Evolutionary conservation across 2,888 invertebrate genomes (phyloP).

Genomic region (Lathronympha strigana): DNA sequence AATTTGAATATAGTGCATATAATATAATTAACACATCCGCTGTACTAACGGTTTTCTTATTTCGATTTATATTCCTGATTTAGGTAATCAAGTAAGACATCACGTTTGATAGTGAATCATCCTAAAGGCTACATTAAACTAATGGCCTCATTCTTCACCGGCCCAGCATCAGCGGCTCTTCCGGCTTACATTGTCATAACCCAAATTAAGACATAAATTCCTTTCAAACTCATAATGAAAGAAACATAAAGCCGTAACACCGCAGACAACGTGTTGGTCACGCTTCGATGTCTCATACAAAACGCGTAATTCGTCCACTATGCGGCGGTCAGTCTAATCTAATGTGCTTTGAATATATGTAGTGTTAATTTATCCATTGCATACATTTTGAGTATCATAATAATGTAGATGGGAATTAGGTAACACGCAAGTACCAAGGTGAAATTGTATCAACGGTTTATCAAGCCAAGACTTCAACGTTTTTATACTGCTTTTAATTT

Average conservation of each 20-base stretch:
- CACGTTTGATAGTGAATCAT: conserved; percentile 51
- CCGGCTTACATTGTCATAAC: conserved; percentile 68
- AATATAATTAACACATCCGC: too few relatives aligned
- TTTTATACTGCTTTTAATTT: too few relatives aligned
- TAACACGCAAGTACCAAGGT: too few relatives aligned
- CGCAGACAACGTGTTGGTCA: conserved; percentile 71
- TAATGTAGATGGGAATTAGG: neutral
- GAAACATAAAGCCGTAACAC: conserved; percentile 70
- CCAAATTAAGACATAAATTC: conserved; percentile 81
- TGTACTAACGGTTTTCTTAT: neutral
- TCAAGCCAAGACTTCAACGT: too few relatives aligned
- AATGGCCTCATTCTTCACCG: conserved; percentile 63
- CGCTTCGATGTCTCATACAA: conserved; percentile 63
- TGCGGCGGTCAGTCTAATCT: conserved; percentile 56
- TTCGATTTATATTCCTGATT: conserved; percentile 13
- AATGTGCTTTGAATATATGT: conserved; percentile 55
- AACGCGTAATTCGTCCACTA: conserved; percentile 43
- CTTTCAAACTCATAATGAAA: conserved; percentile 62
- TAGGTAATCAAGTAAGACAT: conserved; percentile 25
- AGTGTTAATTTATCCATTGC: neutral
- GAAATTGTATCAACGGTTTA: too few relatives aligned
- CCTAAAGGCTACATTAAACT: conserved; percentile 45
- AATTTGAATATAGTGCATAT: too few relatives aligned
- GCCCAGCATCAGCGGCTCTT: conserved; percentile 63
- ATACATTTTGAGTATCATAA: neutral